A percentile compares a stretch with the other conserved stretches of the same genome.
Conservation (phyloP, 2,113 vertebrate species). For the Pseudonaja textilis region DNA sequence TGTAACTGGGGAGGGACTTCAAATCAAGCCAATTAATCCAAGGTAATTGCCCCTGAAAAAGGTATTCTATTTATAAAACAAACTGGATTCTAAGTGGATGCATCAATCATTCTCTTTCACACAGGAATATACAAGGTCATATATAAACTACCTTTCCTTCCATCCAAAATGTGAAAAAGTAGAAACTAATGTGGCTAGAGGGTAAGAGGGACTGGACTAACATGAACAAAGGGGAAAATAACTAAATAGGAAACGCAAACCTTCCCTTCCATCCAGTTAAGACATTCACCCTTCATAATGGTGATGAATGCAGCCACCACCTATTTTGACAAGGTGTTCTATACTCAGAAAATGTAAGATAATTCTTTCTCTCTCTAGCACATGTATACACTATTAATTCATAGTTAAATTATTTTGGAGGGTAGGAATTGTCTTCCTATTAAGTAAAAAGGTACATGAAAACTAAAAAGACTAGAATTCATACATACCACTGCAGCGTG, state of each 20-base stretch:
- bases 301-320: neutral
- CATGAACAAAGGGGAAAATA: neutral
- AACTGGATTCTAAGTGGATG: neutral
- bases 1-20: neutral
- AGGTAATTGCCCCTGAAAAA: neutral
- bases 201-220: neutral
- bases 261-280: neutral
- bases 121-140: neutral
- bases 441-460: conserved; percentile 20
- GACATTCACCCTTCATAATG: neutral
- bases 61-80: neutral
- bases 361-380: neutral
- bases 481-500: conserved; percentile 80
- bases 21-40: neutral
- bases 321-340: neutral
- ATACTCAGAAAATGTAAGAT: neutral
- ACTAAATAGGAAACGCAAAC: neutral
- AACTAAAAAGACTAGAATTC: conserved; percentile 36
- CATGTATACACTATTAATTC: neutral
- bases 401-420: neutral
- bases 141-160: neutral
- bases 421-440: neutral
- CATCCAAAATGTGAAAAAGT: neutral
- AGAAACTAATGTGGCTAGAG: neutral
- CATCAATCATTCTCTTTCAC: neutral